Base-by-base conservation (phyloP, 1,140 invertebrate genomes). In the Saccostrea cuccullata region DNA sequence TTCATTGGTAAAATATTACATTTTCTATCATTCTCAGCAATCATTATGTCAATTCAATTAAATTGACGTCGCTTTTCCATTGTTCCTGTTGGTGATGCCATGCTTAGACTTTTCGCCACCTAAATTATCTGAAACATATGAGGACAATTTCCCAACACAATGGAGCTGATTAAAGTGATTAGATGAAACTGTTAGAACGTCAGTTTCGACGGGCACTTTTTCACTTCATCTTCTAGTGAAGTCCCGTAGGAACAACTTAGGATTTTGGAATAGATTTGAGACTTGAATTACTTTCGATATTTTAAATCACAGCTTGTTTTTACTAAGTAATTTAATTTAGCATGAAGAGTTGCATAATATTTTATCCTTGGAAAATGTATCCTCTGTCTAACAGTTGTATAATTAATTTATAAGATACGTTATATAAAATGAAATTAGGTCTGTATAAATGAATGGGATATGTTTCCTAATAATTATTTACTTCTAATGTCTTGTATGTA, bases 271-370 rank as follows among this genome's bases (percentile, higher is more conserved):
- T 73, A 58, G 86, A 85, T 83, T 86, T 86, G 55, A 87, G 55
- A 89, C 86, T 89, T 87, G 85, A 70, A 89, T 89, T 89, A 89
- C 82, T 89, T 89, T 87, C 88, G 86, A 84, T 70, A 87, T 84
- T 82, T 89, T 86, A 84, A 89, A 89, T 89, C 88, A 84, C 82
- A 40, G 82, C 82, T 89, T 84, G 58, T 86, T 86, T 86, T 87
- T 84, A 77, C 30, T 15, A 15, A 36, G 70, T 77, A 77, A 77
- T 36, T 77, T 77, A 77, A 77, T 77, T 77, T 77, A 77, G 26
- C 13, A 77, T 77, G 70, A 77, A 77, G 23, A 30, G 70, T 77
- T 77, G 70, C 70, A 77, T 77, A 77, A 77, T 36, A 77, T 77
- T 73, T 77, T 36, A 30, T 77, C 9, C 15, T 30, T 15, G 23